Percentiles rank a stretch among this genome's conserved stretches.
Evolutionary conservation across 2,797 vertebrate species (phyloP).

Genomic region (Sebastes flavidus): DNA sequence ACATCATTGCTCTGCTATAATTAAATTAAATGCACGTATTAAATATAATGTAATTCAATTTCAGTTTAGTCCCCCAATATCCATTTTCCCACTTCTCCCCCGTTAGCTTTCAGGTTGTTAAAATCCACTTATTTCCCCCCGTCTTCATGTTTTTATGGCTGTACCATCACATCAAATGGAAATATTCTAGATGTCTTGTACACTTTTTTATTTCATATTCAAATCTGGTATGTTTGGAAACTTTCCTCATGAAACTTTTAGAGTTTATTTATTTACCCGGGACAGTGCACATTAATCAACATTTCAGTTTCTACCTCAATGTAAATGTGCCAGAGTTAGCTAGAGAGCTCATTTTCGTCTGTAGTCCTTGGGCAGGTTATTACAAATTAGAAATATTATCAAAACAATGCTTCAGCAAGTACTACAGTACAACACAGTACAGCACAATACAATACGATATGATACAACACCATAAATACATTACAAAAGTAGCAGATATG

Average conservation of each 20-base stretch:
- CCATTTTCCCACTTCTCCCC: too few species aligned
- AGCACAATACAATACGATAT: too few species aligned
- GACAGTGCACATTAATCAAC: too few species aligned
- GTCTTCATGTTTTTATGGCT: background rate
- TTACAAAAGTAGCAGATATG: background rate
- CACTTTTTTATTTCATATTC: background rate
- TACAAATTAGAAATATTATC: too few species aligned
- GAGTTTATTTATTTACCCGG: background rate
- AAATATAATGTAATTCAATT: background rate
- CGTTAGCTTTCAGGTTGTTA: background rate
- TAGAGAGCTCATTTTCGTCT: too few species aligned
- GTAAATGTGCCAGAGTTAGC: too few species aligned
- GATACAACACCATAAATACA: background rate
- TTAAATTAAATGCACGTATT: background rate
- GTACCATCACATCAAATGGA: background rate
- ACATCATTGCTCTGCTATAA: background rate
- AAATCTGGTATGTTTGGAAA: background rate
- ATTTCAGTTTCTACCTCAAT: too few species aligned
- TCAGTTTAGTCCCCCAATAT: background rate
- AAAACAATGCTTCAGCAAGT: too few species aligned
- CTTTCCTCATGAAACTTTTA: background rate
- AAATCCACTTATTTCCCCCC: background rate
- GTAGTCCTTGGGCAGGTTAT: too few species aligned
- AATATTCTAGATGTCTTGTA: background rate
- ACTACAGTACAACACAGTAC: too few species aligned